Base-by-base conservation (phyloP, 2,113 vertebrate species). In the Phaethornis superciliosus region DNA sequence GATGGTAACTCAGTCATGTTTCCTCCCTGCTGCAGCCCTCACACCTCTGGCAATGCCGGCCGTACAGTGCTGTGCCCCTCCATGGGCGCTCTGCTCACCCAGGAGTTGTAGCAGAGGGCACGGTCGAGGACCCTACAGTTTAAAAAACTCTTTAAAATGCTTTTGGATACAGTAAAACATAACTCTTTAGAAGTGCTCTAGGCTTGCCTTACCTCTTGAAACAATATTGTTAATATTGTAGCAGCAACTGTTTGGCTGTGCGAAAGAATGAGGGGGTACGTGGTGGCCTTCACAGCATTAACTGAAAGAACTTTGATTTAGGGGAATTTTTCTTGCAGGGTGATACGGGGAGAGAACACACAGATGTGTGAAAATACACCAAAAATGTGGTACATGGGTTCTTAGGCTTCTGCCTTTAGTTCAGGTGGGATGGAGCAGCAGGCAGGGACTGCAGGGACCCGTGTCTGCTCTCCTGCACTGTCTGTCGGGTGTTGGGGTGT, bases 1-100 rank as follows among this genome's bases (percentile, higher is more conserved):
- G 40, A 37, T 8, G 2, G 2, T 46, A 19, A 32, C 56, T 26
- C 15, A 9, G 49, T 37, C 0, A 4, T 54, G 32, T n/a, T 54
- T 71, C 11, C 35, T 72, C 14, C 17, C 15, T 0, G 5, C 46
- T 3, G 5, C 6, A 58, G 72, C 63, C 35, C 12, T 59, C 0
- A 5, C 4, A 2, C 62, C 1, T 52, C 28, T 0, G 0, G 8
- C 7, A 1, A 35, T 4, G 4, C 58, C 0, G 72, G 68, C 19
- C 27, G 5, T 28, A 46, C 37, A 19, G n/a, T 16, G 8, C 47
- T 9, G 24, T 49, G 46, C 55, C 32, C 12, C 7, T 4, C 24
- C 0, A 1, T 4, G 5, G 35, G 35, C 9, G 0, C 5, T 0
- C 1, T 0, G 0, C n/a, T 67, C 1, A 3, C 62, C 54, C 4